Conservation (phyloP, 2,797 vertebrate genomes). For the Enteromius viviparus region DNA sequence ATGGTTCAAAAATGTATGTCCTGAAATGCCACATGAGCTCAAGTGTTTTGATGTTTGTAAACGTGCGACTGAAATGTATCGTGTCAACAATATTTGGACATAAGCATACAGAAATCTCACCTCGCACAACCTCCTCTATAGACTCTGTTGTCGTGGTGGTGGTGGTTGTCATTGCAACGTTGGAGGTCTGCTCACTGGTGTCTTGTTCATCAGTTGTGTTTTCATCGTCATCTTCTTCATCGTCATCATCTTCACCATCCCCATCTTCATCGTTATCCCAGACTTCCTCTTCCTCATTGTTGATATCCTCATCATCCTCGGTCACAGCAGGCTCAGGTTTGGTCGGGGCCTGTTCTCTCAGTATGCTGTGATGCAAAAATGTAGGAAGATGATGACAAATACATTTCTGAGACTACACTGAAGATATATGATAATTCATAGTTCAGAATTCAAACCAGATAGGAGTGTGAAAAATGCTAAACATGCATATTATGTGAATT, state of each 20-base stretch:
- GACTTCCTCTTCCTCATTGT: slow-evolving; percentile 75
- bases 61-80: not conserved
- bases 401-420: not conserved
- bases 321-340: slow-evolving; percentile 78
- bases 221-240: slow-evolving; percentile 79
- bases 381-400: not conserved
- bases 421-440: not conserved
- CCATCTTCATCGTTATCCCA: slow-evolving; percentile 75
- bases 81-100: not conserved
- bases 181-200: slow-evolving; percentile 85
- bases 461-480: not conserved
- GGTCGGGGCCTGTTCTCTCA: slow-evolving; percentile 75
- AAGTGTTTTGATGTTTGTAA: not conserved
- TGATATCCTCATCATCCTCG: slow-evolving; percentile 73
- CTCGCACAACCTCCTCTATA: slow-evolving; percentile 96
- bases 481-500: too few relatives aligned
- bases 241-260: slow-evolving; percentile 67
- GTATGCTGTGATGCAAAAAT: slow-evolving; percentile 73
- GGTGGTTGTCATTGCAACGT: slow-evolving; percentile 91
- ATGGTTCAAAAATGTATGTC: not conserved
- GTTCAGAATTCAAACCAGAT: not conserved
- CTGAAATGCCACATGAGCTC: not conserved
- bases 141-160: slow-evolving; percentile 98
- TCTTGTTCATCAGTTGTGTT: slow-evolving; percentile 83
- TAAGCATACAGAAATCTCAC: slow-evolving; percentile 70